Conservation (phyloP, 2,888 invertebrate species). For the Papilio protenor region DNA sequence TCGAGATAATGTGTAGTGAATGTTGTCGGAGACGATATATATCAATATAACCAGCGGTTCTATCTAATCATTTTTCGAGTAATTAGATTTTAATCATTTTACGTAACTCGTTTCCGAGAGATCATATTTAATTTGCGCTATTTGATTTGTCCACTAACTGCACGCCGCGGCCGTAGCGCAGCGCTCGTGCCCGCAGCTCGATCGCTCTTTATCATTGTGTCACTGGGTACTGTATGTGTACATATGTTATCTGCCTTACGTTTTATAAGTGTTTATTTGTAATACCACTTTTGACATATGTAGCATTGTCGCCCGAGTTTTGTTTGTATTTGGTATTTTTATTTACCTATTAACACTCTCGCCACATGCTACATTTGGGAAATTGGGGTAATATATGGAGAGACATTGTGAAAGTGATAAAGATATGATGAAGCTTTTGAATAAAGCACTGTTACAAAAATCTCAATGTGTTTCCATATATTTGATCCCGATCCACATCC, state of each 20-base stretch:
- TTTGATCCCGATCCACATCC: conserved; percentile 71
- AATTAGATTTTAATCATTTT: conserved; percentile 69
- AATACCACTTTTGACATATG: conserved; percentile 86
- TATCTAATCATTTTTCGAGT: conserved; percentile 57
- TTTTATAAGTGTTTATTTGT: conserved; percentile 84
- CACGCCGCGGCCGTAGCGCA: conserved; percentile 47
- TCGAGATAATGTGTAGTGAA: conserved; percentile 84
- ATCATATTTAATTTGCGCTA: conserved; percentile 64
- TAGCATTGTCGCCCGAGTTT: conserved; percentile 83
- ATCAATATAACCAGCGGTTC: conserved; percentile 62
- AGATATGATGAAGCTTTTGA: conserved; percentile 86
- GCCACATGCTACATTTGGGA: conserved; percentile 85
- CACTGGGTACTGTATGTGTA: conserved; percentile 81
- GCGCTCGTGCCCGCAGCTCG: conserved; percentile 64
- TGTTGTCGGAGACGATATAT: conserved; percentile 80
- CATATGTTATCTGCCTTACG: conserved; percentile 83
- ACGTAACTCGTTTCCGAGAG: conserved; percentile 66
- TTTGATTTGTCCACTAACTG: conserved; percentile 56
- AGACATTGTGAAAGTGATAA: conserved; percentile 87
- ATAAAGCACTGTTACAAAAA: conserved; percentile 88
- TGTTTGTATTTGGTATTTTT: conserved; percentile 71
- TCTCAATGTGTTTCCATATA: conserved; percentile 88
- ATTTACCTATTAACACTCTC: conserved; percentile 76
- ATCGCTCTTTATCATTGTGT: conserved; percentile 80
- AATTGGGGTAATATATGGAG: conserved; percentile 88